Evolutionary conservation across 1,140 invertebrate genomes (phyloP).

Genomic region (Drosophila subpulchrella): DNA sequence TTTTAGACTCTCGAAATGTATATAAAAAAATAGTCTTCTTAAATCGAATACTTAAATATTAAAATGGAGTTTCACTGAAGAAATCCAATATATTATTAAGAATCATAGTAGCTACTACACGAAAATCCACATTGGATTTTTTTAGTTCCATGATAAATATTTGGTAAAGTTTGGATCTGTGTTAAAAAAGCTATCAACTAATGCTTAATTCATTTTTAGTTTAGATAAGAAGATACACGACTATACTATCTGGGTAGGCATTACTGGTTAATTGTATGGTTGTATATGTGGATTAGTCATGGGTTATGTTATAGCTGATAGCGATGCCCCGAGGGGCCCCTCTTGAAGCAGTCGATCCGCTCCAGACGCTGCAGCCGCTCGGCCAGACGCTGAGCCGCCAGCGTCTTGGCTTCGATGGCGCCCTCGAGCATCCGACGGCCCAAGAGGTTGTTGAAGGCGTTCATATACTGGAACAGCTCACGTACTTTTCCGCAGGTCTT

Average conservation of each 20-base stretch:
- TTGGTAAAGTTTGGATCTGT: neutral
- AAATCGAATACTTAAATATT: too few relatives aligned
- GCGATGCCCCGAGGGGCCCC: constrained; percentile 34
- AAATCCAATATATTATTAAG: too few relatives aligned
- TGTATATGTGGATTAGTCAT: constrained; percentile 22
- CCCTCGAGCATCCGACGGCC: constrained; percentile 71
- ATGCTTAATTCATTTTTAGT: neutral
- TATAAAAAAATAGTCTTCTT: too few relatives aligned
- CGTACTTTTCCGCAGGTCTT: constrained; percentile 82
- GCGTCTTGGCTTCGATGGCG: constrained; percentile 70
- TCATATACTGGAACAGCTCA: constrained; percentile 75
- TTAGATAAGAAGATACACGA: neutral
- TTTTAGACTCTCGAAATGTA: too few relatives aligned
- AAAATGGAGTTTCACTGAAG: too few relatives aligned
- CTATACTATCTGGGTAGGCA: neutral
- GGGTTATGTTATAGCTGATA: constrained; percentile 24
- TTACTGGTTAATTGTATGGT: constrained; percentile 3
- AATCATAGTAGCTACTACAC: too few relatives aligned
- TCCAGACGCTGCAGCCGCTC: constrained; percentile 69
- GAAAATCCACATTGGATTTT: too few relatives aligned
- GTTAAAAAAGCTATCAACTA: too few relatives aligned
- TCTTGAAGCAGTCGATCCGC: constrained; percentile 61
- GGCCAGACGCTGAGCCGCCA: constrained; percentile 74
- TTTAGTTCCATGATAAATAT: neutral
- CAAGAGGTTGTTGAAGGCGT: constrained; percentile 72